Evolutionary conservation across 23 tunicate species (phyloP), one percentile per base, ranked within the genome.

Genomic region (Oikopleura vanhoeffeni): DNA sequence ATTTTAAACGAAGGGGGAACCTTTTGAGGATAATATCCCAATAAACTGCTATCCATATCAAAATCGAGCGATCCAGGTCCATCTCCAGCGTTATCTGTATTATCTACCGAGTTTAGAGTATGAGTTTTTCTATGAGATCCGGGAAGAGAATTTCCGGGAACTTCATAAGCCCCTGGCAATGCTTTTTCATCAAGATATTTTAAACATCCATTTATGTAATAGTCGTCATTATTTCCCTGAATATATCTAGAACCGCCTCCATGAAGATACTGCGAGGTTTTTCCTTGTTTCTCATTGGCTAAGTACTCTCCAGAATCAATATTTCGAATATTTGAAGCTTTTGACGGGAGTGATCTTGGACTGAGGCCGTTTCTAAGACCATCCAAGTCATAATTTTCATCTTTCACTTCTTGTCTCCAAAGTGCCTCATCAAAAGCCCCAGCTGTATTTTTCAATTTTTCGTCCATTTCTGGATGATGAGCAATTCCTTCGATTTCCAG

Each of bases 401-500:
- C 79, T 71, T 71, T 71, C 38, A 38, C 79, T 32, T 71, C 38
- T 38, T 71, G 38, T 13, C 79, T 33, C 79, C 79, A 71, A 2
- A 71, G 38, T 18, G 79, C 79, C 27, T 18, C 4, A 30, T 71
- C 79, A 2, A 18, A 33, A 3, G 3, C 3, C 3, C 79, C 79
- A 32, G 79, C 79, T 18, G 2, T 18, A 30, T 18, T 4, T 38
- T 71, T 71, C 36, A 71, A 38, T 71, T 71, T 71, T 30, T 71
- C 79, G 79, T 71, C 79, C 79, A 71, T 18, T 71, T 71, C 79
- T 38, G 79, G 79, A 32, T 71, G 35, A 71, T 71, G 79, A 13
- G 79, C 79, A 18, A 30, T 30, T 24, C 79, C 79, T 32, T 71
- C 79, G 38, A 71, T 71, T 71, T 71, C 79, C 36, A 71, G 79